Percentiles rank a stretch among this genome's conserved stretches.
phyloP scores from a whole-genome alignment of 2,888 invertebrate species.

The Hypolimnas misippus region DNA sequence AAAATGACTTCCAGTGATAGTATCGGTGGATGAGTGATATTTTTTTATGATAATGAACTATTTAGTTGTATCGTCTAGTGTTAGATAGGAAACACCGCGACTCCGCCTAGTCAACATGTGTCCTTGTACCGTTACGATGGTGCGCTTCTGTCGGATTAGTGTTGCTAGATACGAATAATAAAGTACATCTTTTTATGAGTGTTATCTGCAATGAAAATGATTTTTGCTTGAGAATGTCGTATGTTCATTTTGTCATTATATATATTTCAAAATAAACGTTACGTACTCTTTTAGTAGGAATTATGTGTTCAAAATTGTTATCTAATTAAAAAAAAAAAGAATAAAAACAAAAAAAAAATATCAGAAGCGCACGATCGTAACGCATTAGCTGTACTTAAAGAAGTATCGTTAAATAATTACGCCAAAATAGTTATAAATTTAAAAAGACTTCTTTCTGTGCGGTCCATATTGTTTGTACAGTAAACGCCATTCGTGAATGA shows the following conservation, averaged over 20 bases:
- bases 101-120: conserved; percentile 79
- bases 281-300: neutral
- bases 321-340: too few species aligned
- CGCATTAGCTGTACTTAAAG: conserved; percentile 21
- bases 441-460: conserved; percentile 22
- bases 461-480: conserved; percentile 5
- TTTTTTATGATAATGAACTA: conserved; percentile 51
- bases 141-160: conserved; percentile 19
- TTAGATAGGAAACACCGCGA: conserved; percentile 56
- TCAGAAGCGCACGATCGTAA: conserved; percentile 25
- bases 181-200: neutral
- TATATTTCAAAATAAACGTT: conserved; percentile 2
- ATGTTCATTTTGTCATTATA: conserved; percentile 4
- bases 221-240: neutral
- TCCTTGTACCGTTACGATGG: conserved; percentile 27
- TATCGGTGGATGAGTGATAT: conserved; percentile 74
- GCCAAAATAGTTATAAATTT: conserved; percentile 14
- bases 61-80: conserved; percentile 47
- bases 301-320: neutral
- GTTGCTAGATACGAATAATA: conserved; percentile 1
- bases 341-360: too few species aligned
- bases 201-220: neutral
- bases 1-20: conserved; percentile 71
- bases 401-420: conserved; percentile 15
- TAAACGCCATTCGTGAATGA: conserved; percentile 26